A percentile compares a stretch with the other conserved stretches of the same genome.
These are phyloP conservation scores for Entomobrya multifasciata DNA, from an alignment of 2,888 invertebrate genomes.

Conservation along the genomic window DNA sequence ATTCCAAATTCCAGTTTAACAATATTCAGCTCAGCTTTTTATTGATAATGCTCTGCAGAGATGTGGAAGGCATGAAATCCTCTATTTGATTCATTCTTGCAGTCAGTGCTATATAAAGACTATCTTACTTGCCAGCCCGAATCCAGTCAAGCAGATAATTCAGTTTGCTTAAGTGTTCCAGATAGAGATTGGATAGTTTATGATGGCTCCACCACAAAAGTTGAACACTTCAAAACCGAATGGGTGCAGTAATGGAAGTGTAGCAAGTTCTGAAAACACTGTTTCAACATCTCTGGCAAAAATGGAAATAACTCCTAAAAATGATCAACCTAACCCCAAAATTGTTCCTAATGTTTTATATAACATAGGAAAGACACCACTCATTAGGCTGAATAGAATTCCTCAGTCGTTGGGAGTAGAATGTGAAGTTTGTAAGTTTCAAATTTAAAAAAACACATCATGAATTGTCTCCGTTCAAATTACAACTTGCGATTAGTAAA, in stretches of 20 bases:
- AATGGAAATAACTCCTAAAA: neutral
- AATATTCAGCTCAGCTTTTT: too few relatives aligned
- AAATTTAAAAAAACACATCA: neutral
- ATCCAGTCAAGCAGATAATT: neutral
- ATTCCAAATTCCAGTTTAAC: too few relatives aligned
- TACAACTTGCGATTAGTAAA: neutral
- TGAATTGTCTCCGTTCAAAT: too few relatives aligned
- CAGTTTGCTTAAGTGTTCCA: neutral
- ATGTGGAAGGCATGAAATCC: too few relatives aligned
- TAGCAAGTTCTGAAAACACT: neutral
- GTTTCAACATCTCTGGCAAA: neutral
- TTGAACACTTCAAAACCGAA: constrained; percentile 1
- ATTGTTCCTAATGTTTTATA: constrained; percentile 87
- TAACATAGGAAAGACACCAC: constrained; percentile 91
- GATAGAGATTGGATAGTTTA: neutral
- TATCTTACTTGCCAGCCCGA: neutral
- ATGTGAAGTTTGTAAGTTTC: constrained; percentile 93
- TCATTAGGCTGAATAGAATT: constrained; percentile 90
- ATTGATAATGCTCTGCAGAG: too few relatives aligned
- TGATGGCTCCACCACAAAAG: constrained; percentile 60
- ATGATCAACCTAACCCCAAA: constrained; percentile 81
- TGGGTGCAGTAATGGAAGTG: constrained; percentile 45
- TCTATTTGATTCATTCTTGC: neutral
- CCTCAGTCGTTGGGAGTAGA: constrained; percentile 89
- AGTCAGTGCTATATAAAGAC: constrained; percentile 15